Evolutionary conservation across 2,888 invertebrate species (phyloP), one percentile per base, ranked within the genome.

Genomic region (Meganola albula): DNA sequence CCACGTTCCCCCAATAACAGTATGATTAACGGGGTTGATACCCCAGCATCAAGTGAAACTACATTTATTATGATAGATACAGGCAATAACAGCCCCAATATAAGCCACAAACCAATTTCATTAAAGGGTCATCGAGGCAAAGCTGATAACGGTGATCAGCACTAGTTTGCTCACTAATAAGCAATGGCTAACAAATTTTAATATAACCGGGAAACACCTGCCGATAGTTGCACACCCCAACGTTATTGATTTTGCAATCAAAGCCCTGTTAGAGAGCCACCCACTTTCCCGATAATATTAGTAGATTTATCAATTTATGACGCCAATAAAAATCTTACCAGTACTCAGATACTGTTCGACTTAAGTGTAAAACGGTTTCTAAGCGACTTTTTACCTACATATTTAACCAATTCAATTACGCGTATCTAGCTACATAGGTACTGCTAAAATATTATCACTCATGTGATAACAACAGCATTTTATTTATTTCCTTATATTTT

Each of bases 181-280:
- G 46, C 52, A 46, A 46, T 38, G 44, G 51, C 38, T 48, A 46
- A 53, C 59, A 66, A 73, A 78, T 74, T 76, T 76, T 72, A 73
- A 78, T 77, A 77, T 68, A 61, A 62, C 53, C 53, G 52, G 48
- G 49, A 39, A 58, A 52, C 73, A 78, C 74, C 74, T 75, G 71
- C 57, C 68, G 54, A 72, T 76, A 77, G 74, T 71, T 68, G 59
- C 61, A 64, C 54, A 56, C 63, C 50, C 60, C 53, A 43, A 27
- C 44, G 39, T 53, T 77, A 83, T 82, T 71, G 83, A 83, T 82
- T 83, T 82, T 75, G 72, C 75, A 80, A 82, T 82, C 71, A 82
- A 75, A 73, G 55, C 63, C 65, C 61, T 72, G 74, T 78, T 77
- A 74, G 65, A 69, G 63, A 64, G 53, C 61, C 55, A 49, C 47